Evolutionary conservation across 2,113 vertebrate genomes (phyloP), one percentile per base, ranked within the genome.

Genomic region (Triplophysa dalaica): DNA sequence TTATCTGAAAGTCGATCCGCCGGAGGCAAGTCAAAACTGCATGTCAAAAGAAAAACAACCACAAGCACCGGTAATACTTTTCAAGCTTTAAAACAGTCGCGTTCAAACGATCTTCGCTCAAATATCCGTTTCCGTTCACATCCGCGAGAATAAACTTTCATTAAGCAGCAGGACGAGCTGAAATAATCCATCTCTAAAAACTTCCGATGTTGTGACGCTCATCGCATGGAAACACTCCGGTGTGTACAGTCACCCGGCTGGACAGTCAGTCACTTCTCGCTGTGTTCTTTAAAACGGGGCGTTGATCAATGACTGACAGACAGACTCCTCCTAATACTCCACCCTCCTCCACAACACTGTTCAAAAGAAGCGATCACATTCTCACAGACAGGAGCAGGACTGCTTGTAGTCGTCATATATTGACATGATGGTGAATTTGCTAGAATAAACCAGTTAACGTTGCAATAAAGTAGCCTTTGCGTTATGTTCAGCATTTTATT

Each of bases 261-360:
- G 5, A 38, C 33, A 7, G 33, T 38, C 77, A 24, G 61, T 58
- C 82, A 41, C 73, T 63, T 52, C 43, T 79, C 56, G 45, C 60
- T 68, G 85, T 79, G 81, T 76, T 68, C 21, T 77, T 80, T 67
- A 33, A 63, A 62, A 72, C 62, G 70, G 79, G 76, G 50, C 69
- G 61, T 64, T 52, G 68, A 24, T 72, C 61, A 11, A 29, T 79
- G 68, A 63, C 77, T 48, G 19, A 70, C 50, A 19, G 65, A 70
- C 66, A 63, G 54, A 69, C 78, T 65, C 78, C 78, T 80, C 78
- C 78, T 72, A 54, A 54, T 14, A 63, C 58, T 50, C 54, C 54
- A 38, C 65, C 21, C 65, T 78, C 52, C 21, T 78, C 24, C 68
- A 50, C 26, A 24, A 63, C 29, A 64, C 45, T 79, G 24, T 24